phyloP scores from a whole-genome alignment of 1,140 invertebrate genomes.

The Hypsibius dujardini region DNA sequence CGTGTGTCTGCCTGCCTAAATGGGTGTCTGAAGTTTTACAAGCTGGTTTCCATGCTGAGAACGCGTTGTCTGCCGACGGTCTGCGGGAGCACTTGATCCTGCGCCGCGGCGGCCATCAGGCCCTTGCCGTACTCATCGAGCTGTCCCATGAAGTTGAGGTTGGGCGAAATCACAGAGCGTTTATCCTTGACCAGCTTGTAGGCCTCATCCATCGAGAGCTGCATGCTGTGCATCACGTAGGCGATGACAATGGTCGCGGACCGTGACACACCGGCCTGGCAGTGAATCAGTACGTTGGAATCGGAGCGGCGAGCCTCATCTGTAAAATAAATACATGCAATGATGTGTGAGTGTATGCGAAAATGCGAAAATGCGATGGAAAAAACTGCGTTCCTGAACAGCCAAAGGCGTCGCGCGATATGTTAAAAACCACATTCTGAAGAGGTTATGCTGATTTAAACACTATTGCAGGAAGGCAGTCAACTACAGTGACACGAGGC shows the following conservation, averaged over 20 bases:
- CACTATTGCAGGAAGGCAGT: no score
- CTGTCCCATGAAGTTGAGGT: conserved; percentile 47
- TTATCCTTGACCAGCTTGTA: conserved; percentile 68
- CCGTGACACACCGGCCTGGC: conserved; percentile 80
- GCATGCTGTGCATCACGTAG: conserved; percentile 75
- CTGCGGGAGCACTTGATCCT: background rate
- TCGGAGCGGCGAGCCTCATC: conserved; percentile 60
- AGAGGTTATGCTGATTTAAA: no score
- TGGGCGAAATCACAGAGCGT: conserved; percentile 77
- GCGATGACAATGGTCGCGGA: conserved; percentile 85
- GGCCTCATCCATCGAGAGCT: conserved; percentile 66
- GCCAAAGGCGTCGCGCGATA: no score
- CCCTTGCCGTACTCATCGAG: conserved; percentile 39
- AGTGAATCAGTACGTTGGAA: conserved; percentile 70
- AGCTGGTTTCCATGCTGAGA: conserved; percentile 14
- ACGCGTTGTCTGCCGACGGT: background rate
- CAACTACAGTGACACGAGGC: no score
- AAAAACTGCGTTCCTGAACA: no score
- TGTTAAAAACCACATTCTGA: no score
- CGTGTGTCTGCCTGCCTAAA: no score
- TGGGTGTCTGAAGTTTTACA: background rate
- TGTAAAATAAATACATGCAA: conserved; percentile 38
- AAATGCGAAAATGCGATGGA: no score
- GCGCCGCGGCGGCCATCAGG: background rate
- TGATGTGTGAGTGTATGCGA: no score